phyloP scores from a whole-genome alignment of 2,113 vertebrate species.

The Gyps fulvus region DNA sequence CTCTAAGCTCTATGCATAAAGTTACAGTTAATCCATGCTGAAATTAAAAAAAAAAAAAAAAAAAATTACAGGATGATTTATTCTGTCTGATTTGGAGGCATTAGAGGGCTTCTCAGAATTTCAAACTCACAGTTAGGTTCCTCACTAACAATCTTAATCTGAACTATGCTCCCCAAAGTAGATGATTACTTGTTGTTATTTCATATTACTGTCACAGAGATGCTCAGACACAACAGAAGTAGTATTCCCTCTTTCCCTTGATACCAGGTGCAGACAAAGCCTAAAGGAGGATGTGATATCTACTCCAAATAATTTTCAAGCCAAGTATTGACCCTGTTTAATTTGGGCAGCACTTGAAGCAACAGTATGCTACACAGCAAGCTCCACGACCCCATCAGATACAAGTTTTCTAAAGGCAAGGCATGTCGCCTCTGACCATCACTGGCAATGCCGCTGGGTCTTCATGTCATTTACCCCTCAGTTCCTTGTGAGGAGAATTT shows the following conservation, averaged over 20 bases:
- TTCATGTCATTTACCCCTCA: not conserved
- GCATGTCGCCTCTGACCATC: not conserved
- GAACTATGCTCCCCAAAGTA: not conserved
- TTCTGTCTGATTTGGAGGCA: not conserved
- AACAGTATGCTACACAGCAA: not conserved
- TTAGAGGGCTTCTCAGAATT: not conserved
- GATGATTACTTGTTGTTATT: not conserved
- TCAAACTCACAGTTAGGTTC: not conserved
- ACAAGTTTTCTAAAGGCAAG: not conserved
- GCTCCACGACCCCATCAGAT: fast-evolving
- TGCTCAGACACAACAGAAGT: not conserved
- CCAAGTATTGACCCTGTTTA: not conserved
- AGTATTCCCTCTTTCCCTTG: not conserved
- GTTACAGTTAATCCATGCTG: not conserved
- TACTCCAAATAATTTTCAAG: not conserved
- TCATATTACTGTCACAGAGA: fast-evolving
- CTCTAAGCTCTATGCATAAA: not conserved
- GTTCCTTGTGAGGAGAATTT: not conserved
- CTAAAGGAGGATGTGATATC: not conserved
- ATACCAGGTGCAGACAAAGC: not conserved
- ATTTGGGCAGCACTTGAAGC: not conserved
- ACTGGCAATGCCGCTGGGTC: not conserved
- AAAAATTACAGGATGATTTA: not conserved
- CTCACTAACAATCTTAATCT: not conserved
- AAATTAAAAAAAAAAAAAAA: not conserved